Conservation (phyloP, 2,888 invertebrate species). For the Acrocyrtus sp. region DNA sequence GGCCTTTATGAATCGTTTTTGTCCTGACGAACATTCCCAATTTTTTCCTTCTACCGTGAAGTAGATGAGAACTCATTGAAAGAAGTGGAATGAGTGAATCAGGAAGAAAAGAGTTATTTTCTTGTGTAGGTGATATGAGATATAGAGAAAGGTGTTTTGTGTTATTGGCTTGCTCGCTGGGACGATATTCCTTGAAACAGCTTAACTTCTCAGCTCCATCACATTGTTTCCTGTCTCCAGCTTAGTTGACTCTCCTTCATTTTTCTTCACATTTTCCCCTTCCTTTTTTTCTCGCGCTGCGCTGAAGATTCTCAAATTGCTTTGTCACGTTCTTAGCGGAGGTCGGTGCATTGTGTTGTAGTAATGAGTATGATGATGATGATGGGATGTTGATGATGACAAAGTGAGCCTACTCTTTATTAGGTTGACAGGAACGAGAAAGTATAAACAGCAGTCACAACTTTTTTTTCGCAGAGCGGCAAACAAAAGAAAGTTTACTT, state of each 20-base stretch:
- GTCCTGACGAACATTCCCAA: background rate
- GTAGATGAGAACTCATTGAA: background rate
- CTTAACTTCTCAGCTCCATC: slow-evolving; percentile 39
- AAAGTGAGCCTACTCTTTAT: background rate
- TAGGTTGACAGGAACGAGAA: background rate
- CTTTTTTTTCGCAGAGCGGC: background rate
- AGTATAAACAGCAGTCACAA: background rate
- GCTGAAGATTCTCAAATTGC: too few relatives aligned
- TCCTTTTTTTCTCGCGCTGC: background rate
- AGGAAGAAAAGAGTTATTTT: slow-evolving; percentile 14
- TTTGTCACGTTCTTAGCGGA: too few relatives aligned
- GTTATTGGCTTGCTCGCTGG: slow-evolving; percentile 14
- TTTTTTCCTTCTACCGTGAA: background rate
- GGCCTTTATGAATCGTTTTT: background rate
- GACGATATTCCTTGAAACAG: slow-evolving; percentile 7
- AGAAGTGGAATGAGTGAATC: slow-evolving; percentile 4
- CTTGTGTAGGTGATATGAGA: background rate
- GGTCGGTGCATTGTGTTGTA: too few relatives aligned
- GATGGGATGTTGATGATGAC: slow-evolving; percentile 4
- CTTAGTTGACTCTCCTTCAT: background rate
- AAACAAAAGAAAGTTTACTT: background rate
- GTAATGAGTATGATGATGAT: background rate
- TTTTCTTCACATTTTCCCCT: slow-evolving; percentile 13
- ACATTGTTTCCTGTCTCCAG: slow-evolving; percentile 19
- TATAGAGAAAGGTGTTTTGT: slow-evolving; percentile 25